Percentiles rank a stretch among this genome's conserved stretches.
These are phyloP conservation scores for Macrochelys suwanniensis DNA, from an alignment of 2,797 vertebrate species.

Conservation along the genomic window DNA sequence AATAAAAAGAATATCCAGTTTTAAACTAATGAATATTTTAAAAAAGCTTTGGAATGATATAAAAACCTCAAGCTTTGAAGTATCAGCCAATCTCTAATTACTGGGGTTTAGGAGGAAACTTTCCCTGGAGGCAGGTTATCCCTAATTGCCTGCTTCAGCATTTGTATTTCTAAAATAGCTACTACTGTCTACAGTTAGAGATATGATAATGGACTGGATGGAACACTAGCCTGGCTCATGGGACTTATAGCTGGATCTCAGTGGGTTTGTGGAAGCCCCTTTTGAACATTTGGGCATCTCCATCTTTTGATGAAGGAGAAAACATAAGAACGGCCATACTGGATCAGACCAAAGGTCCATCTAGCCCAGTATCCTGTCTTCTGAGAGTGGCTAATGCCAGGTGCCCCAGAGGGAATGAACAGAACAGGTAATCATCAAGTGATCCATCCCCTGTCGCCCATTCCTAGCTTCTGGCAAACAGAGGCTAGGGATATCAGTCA, in stretches of 20 bases:
- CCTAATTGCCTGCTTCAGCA: neutral
- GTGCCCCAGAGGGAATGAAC: too few relatives aligned
- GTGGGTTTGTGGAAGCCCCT: neutral
- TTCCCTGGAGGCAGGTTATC: neutral
- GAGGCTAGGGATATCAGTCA: neutral
- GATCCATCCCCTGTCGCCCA: too few relatives aligned
- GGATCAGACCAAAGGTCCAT: too few relatives aligned
- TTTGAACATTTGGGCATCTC: neutral
- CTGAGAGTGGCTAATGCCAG: too few relatives aligned
- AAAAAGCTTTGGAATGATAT: neutral
- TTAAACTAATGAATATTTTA: neutral
- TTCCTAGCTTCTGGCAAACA: too few relatives aligned
- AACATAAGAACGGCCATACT: neutral
- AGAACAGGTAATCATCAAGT: too few relatives aligned
- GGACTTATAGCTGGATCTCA: neutral
- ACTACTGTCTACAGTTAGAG: neutral
- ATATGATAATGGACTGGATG: neutral
- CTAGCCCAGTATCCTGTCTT: too few relatives aligned
- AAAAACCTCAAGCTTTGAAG: neutral
- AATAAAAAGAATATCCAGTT: neutral
- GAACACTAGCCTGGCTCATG: neutral
- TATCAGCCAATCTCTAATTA: neutral
- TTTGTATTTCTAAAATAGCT: neutral
- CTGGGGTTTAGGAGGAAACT: neutral
- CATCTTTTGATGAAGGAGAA: neutral